phyloP scores from a whole-genome alignment of 2,113 vertebrate genomes.

The Columba janthina region DNA sequence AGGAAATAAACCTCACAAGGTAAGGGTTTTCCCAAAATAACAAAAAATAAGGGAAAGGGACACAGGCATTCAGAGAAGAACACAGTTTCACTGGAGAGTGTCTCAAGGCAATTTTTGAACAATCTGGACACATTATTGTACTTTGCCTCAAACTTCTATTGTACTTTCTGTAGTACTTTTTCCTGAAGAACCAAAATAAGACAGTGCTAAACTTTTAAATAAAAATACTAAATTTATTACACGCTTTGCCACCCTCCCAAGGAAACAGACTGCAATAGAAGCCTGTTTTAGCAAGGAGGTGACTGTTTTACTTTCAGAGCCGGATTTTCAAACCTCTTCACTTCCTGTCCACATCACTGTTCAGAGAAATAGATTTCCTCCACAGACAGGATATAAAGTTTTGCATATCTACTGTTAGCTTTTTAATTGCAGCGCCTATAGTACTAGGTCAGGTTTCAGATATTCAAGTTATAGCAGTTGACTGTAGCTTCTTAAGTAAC shows the following conservation, averaged over 20 bases:
- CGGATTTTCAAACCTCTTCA: slow-evolving; percentile 50
- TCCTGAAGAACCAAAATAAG: slow-evolving; percentile 55
- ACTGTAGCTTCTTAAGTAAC: slow-evolving; percentile 31
- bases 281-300: slow-evolving; percentile 22
- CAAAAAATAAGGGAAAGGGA: background rate
- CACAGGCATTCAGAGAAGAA: background rate
- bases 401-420: background rate
- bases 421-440: background rate
- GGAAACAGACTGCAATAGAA: slow-evolving; percentile 15
- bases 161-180: background rate
- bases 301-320: slow-evolving; percentile 30
- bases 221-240: slow-evolving; percentile 20
- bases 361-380: slow-evolving; percentile 48
- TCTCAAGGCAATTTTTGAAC: slow-evolving; percentile 27
- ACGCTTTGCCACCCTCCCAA: background rate
- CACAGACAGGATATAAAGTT: background rate
- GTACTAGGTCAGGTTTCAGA: slow-evolving; percentile 15
- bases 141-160: background rate
- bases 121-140: background rate
- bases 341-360: slow-evolving; percentile 35
- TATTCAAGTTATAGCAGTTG: slow-evolving; percentile 41
- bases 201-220: slow-evolving; percentile 42
- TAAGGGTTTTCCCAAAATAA: background rate
- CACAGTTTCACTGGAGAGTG: background rate
- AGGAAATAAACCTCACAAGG: background rate